Percentiles rank a stretch among this genome's conserved stretches.
Conservation (phyloP, 2,797 vertebrate genomes). For the Rhinophrynus dorsalis region DNA sequence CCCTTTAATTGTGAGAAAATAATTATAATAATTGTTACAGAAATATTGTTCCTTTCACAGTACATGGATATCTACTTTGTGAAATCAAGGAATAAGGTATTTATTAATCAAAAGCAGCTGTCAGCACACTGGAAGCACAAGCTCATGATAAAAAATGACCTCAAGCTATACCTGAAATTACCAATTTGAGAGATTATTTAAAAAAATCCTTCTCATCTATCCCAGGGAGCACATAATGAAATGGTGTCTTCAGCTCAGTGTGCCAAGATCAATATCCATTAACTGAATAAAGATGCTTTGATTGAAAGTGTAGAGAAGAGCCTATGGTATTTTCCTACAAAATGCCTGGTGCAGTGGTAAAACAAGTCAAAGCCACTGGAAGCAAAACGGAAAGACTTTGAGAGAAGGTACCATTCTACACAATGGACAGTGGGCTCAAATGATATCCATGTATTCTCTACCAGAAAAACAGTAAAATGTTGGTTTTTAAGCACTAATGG, state of each 20-base stretch:
- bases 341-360: conserved; percentile 3
- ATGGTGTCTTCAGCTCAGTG: conserved; percentile 57
- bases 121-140: neutral
- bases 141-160: conserved; percentile 52
- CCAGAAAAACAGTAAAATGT: no score
- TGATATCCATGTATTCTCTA: no score
- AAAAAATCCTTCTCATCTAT: conserved; percentile 56
- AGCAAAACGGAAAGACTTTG: no score
- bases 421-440: no score
- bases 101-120: conserved; percentile 14
- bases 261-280: conserved; percentile 67
- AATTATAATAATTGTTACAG: no score
- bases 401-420: no score
- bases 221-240: conserved; percentile 59
- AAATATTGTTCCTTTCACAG: no score
- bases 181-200: conserved; percentile 56
- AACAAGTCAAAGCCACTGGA: neutral
- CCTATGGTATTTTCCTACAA: conserved; percentile 49
- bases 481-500: no score
- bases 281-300: conserved; percentile 57
- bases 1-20: no score
- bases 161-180: conserved; percentile 58
- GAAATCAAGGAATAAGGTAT: neutral
- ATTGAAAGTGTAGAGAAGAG: conserved; percentile 33
- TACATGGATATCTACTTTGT: neutral